Evolutionary conservation across 2,113 vertebrate species (phyloP).

Genomic region (Pandion haliaetus): DNA sequence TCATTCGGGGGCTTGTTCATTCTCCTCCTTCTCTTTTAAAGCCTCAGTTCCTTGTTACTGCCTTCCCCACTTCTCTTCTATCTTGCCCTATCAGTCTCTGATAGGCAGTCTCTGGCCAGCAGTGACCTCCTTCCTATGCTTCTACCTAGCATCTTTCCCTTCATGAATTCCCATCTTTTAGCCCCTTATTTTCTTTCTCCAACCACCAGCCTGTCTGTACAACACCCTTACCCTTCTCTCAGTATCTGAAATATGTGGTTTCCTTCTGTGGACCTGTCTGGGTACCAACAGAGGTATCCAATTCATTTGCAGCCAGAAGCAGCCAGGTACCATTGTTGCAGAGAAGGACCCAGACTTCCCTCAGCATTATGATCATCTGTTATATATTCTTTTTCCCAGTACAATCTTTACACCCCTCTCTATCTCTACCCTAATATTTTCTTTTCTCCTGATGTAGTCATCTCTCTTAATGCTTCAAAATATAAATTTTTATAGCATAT

Average conservation of each 20-base stretch:
- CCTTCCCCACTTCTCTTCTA: neutral
- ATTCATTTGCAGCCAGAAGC: neutral
- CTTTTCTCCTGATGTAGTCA: neutral
- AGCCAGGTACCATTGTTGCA: neutral
- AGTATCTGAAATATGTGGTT: neutral
- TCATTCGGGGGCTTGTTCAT: neutral
- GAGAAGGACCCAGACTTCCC: neutral
- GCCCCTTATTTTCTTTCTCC: neutral
- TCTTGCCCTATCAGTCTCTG: neutral
- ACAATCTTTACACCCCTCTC: neutral
- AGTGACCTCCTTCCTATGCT: neutral
- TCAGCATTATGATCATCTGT: neutral
- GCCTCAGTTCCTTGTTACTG: neutral
- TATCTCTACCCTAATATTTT: neutral
- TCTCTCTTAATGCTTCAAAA: neutral
- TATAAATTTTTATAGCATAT: neutral
- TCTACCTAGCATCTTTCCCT: neutral
- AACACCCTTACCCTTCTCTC: neutral
- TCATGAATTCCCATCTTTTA: neutral
- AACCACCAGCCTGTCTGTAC: neutral
- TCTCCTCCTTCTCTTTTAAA: neutral
- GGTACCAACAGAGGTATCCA: rapidly evolving
- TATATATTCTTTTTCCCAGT: neutral
- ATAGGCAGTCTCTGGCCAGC: neutral
- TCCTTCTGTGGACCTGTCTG: neutral